phyloP scores from a whole-genome alignment of 1,140 invertebrate genomes.

The Eriosoma lanigerum region DNA sequence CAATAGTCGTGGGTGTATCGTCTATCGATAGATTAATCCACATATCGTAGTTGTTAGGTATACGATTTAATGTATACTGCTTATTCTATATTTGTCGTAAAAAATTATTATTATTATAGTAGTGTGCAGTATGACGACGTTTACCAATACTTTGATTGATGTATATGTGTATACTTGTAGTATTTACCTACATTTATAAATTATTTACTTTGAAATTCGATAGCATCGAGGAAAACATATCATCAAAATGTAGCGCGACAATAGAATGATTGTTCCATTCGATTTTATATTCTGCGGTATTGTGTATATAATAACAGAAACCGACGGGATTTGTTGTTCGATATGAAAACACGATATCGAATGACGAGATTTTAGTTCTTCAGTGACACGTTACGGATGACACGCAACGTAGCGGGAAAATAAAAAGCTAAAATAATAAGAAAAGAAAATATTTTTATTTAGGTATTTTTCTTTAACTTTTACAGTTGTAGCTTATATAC shows the following conservation, averaged over 20 bases:
- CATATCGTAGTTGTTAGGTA: too few relatives aligned
- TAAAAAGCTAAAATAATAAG: conserved; percentile 8
- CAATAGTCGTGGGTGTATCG: too few relatives aligned
- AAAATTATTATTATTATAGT: too few relatives aligned
- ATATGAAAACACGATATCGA: background rate
- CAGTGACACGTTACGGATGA: background rate
- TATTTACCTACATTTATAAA: background rate
- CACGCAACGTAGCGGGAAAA: background rate
- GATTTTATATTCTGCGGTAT: background rate
- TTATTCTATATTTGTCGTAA: too few relatives aligned
- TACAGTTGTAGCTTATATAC: too few relatives aligned
- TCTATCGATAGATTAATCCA: too few relatives aligned
- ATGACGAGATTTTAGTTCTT: background rate
- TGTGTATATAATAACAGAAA: conserved; percentile 7
- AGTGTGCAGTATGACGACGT: conserved; percentile 1
- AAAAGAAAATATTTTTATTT: background rate
- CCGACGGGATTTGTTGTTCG: background rate
- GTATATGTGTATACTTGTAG: background rate
- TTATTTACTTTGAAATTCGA: conserved; percentile 33
- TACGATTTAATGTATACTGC: too few relatives aligned
- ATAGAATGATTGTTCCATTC: background rate
- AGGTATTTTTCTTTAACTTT: too few relatives aligned
- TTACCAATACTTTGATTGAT: background rate
- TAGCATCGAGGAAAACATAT: conserved; percentile 1
- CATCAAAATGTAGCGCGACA: background rate